Conservation (phyloP, 2,888 invertebrate species). For the Eupithecia subumbrata region DNA sequence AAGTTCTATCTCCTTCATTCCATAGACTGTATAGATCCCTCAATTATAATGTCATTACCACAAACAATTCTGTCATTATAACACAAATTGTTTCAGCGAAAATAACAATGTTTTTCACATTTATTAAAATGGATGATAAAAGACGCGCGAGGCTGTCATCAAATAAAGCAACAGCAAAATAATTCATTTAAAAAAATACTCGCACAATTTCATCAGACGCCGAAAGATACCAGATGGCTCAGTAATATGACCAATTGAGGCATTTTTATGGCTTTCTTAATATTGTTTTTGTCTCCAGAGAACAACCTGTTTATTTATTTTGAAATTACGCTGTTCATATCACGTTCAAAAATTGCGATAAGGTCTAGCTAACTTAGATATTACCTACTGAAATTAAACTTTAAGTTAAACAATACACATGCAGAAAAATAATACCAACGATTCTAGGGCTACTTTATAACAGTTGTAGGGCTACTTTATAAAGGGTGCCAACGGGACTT, state of each 20-base stretch:
- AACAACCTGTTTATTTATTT: conserved; percentile 19
- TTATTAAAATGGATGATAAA: conserved; percentile 4
- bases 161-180: conserved; percentile 11
- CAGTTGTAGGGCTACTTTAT: too few relatives aligned
- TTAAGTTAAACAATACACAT: neutral
- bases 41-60: neutral
- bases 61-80: neutral
- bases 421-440: too few relatives aligned
- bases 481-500: too few relatives aligned
- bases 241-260: conserved; percentile 29
- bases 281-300: conserved; percentile 21
- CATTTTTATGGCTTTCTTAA: conserved; percentile 23
- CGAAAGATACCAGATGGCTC: conserved; percentile 26
- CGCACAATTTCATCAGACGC: conserved; percentile 15
- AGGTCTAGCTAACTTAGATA: neutral
- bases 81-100: neutral
- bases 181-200: conserved; percentile 20
- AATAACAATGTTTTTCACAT: neutral
- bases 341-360: neutral
- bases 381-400: neutral
- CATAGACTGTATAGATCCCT: neutral
- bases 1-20: neutral
- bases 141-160: conserved; percentile 8
- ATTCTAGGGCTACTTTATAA: too few relatives aligned
- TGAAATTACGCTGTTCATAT: neutral